A percentile compares a stretch with the other conserved stretches of the same genome.
Conservation (phyloP, 2,113 vertebrate species). For the Ammodramus savannarum region DNA sequence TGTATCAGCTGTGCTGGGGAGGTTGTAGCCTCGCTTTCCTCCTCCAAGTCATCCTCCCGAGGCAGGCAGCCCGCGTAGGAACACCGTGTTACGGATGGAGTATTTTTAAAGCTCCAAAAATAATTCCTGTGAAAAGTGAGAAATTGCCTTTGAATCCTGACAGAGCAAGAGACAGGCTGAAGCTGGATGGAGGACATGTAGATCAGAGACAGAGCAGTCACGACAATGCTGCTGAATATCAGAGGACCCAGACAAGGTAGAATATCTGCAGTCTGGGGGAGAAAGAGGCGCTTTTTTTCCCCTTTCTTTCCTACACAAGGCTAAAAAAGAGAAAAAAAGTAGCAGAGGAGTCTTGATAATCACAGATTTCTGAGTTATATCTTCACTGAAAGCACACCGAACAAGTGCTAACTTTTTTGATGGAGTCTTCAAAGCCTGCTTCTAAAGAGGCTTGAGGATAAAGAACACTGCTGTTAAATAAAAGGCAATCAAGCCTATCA, state of each 20-base stretch:
- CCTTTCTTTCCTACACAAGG: background rate
- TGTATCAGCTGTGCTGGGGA: background rate
- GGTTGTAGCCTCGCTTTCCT: background rate
- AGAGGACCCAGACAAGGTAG: background rate
- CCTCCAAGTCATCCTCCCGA: background rate
- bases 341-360: background rate
- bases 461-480: background rate
- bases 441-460: background rate
- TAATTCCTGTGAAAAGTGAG: conserved; percentile 46
- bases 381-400: background rate
- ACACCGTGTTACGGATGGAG: background rate
- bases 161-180: background rate
- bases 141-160: conserved; percentile 3
- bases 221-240: background rate
- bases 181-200: background rate
- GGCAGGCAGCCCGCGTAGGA: background rate
- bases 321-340: background rate
- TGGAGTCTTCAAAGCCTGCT: background rate
- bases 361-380: background rate
- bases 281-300: background rate
- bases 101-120: conserved; percentile 61
- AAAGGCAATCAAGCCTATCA: background rate
- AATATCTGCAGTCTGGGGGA: background rate
- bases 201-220: conserved; percentile 29
- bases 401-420: background rate